Conservation (phyloP, 2,797 vertebrate species). For the Sandelia bainsii region DNA sequence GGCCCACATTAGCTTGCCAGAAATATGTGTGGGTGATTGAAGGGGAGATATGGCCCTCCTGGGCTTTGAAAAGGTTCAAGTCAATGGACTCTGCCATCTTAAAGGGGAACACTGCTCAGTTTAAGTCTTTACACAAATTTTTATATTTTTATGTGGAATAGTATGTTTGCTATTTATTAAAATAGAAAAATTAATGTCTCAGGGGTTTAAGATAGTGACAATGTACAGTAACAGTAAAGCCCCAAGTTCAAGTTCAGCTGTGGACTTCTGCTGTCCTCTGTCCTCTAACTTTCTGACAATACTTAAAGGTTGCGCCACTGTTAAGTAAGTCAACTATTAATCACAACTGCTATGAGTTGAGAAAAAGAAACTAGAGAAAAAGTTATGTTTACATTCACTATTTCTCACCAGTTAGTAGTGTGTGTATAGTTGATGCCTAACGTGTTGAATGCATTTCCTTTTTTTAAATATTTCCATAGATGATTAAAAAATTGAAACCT, state of each 20-base stretch:
- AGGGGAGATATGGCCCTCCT: conserved; percentile 78
- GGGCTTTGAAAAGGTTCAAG: conserved; percentile 76
- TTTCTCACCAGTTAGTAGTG: not conserved
- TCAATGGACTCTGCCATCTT: conserved; percentile 75
- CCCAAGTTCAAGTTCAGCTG: not conserved
- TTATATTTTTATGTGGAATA: conserved; percentile 35
- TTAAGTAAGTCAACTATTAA: too few species aligned
- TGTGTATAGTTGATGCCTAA: not conserved
- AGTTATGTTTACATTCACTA: not conserved
- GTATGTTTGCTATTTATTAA: conserved; percentile 16
- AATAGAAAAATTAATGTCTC: not conserved
- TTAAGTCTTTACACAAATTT: conserved; percentile 67
- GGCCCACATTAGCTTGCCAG: conserved; percentile 77
- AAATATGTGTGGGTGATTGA: conserved; percentile 82
- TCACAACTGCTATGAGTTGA: not conserved
- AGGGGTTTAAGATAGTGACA: not conserved
- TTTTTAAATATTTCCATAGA: not conserved
- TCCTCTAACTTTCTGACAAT: not conserved
- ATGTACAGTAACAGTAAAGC: not conserved
- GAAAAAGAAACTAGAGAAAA: not conserved
- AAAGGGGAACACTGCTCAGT: conserved; percentile 68
- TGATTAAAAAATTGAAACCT: not conserved
- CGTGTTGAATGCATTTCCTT: not conserved
- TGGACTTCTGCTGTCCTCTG: not conserved
- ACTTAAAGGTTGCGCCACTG: too few species aligned